A percentile compares a stretch with the other conserved stretches of the same genome.
Evolutionary conservation across 2,888 invertebrate species (phyloP).

Genomic region (Gymnoscelis rufifasciata): DNA sequence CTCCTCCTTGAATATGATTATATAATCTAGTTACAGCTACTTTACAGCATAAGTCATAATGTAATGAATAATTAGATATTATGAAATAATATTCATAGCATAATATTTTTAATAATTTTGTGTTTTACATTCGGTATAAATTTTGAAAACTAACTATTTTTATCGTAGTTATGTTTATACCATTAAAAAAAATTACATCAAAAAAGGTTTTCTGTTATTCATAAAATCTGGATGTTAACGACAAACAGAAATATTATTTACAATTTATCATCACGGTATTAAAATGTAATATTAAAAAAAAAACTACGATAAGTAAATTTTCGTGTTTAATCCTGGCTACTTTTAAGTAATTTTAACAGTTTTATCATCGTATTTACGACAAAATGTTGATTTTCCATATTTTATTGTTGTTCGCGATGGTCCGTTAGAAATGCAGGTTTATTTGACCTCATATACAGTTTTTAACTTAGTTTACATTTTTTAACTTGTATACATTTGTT

Average conservation of each 20-base stretch:
- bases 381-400: slow-evolving; percentile 36
- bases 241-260: too few species aligned
- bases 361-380: not conserved
- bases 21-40: not conserved
- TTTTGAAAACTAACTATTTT: too few species aligned
- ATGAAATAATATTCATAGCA: not conserved
- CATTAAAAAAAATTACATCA: too few species aligned
- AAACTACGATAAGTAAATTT: too few species aligned
- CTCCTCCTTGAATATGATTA: not conserved
- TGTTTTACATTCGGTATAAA: too few species aligned
- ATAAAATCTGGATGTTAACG: too few species aligned
- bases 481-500: not conserved
- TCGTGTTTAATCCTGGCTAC: too few species aligned
- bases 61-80: not conserved
- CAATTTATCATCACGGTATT: too few species aligned
- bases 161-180: too few species aligned
- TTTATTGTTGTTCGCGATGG: slow-evolving; percentile 27
- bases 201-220: too few species aligned
- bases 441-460: not conserved
- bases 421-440: slow-evolving; percentile 5
- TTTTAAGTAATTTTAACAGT: too few species aligned
- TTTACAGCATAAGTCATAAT: not conserved
- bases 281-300: too few species aligned
- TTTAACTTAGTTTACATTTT: slow-evolving; percentile 1
- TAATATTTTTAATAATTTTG: slow-evolving; percentile 3